Evolutionary conservation across 2,113 vertebrate species (phyloP).

Genomic region (Periophthalmodon schlosseri): DNA sequence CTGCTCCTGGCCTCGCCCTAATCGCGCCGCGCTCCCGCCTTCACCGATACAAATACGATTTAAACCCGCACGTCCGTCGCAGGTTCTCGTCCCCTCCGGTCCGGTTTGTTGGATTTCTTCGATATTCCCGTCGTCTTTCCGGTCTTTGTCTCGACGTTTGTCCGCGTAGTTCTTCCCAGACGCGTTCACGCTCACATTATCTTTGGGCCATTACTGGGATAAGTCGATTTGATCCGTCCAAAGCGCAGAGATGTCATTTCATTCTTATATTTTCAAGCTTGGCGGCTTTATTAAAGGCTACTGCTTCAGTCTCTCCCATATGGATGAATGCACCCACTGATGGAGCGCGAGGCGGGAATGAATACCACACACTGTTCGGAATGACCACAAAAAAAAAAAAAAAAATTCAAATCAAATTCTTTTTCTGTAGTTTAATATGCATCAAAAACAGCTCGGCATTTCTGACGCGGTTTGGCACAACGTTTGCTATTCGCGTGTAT

Average conservation of each 20-base stretch:
- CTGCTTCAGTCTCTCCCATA: constrained; percentile 74
- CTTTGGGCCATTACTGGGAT: constrained; percentile 78
- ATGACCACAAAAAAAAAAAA: constrained; percentile 67
- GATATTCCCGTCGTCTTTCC: constrained; percentile 74
- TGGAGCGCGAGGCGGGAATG: constrained; percentile 70
- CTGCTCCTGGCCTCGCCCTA: constrained; percentile 63
- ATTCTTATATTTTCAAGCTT: constrained; percentile 78
- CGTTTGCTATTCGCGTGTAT: constrained; percentile 71
- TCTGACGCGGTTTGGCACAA: constrained; percentile 61
- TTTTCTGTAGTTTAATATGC: constrained; percentile 65
- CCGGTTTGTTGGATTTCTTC: constrained; percentile 86
- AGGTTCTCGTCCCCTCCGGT: constrained; percentile 88
- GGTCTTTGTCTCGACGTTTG: constrained; percentile 62
- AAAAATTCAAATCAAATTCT: constrained; percentile 56
- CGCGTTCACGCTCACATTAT: constrained; percentile 67
- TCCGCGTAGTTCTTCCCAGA: constrained; percentile 36
- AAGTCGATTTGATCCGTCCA: constrained; percentile 78
- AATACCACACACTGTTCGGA: constrained; percentile 65
- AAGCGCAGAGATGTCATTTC: constrained; percentile 75
- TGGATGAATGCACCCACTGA: constrained; percentile 76
- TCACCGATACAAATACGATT: constrained; percentile 97
- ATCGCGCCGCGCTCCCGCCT: constrained; percentile 81
- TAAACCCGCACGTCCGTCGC: constrained; percentile 91
- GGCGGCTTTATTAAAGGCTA: constrained; percentile 77
- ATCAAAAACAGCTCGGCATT: constrained; percentile 64